Evolutionary conservation across 92 coral and sea anemone species (phyloP).

Genomic region (Zoanthus gigantus): DNA sequence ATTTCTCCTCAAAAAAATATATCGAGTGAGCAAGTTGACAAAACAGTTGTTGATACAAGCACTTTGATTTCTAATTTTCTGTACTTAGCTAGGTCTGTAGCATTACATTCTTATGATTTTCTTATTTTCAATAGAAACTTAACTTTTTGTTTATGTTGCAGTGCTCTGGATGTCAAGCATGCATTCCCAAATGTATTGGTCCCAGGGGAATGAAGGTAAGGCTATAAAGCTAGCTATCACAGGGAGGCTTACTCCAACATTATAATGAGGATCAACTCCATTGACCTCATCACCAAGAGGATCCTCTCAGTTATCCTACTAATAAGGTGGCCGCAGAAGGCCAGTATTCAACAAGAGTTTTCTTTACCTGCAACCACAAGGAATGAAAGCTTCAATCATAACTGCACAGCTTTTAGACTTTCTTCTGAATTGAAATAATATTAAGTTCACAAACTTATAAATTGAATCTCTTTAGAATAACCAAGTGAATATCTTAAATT

Average conservation of each 20-base stretch:
- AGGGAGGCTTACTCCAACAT: not conserved
- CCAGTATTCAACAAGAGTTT: not conserved
- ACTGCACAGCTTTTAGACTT: too few relatives aligned
- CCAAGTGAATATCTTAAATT: too few relatives aligned
- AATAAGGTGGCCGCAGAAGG: not conserved
- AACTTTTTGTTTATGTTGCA: conserved; percentile 19
- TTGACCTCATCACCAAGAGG: not conserved
- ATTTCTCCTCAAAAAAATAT: too few relatives aligned
- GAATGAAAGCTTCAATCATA: not conserved
- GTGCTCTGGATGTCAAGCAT: conserved; percentile 91
- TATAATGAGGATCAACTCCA: not conserved
- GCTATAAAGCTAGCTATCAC: not conserved
- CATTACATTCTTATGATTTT: not conserved
- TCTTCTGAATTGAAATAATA: too few relatives aligned
- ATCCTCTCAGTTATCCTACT: not conserved
- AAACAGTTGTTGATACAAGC: too few relatives aligned
- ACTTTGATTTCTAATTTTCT: too few relatives aligned
- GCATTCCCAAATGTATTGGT: conserved; percentile 93
- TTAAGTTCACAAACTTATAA: too few relatives aligned
- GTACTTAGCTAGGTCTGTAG: too few relatives aligned
- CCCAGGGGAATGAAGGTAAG: conserved; percentile 90
- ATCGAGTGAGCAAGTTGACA: too few relatives aligned
- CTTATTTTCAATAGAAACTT: not conserved
- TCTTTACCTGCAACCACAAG: not conserved
- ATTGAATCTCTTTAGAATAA: too few relatives aligned